Conservation (phyloP, 2,113 vertebrate genomes). For the Seriola rivoliana region DNA sequence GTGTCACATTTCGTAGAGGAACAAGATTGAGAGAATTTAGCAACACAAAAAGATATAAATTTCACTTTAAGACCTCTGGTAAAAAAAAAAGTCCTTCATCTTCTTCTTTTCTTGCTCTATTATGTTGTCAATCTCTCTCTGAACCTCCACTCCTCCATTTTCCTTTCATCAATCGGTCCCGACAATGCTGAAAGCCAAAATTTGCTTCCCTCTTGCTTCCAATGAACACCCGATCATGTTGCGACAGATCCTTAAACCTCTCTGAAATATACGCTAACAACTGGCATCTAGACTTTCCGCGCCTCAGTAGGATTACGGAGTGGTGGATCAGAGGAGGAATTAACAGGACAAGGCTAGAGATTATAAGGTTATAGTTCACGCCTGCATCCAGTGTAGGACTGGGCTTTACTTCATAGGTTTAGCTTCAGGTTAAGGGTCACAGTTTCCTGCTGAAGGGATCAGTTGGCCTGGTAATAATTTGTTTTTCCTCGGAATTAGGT, state of each 20-base stretch:
- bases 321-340: slow-evolving; percentile 41
- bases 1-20: neutral
- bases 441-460: slow-evolving; percentile 20
- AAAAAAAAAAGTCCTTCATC: neutral
- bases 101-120: neutral
- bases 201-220: neutral
- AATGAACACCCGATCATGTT: slow-evolving; percentile 6
- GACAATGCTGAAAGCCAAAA: neutral
- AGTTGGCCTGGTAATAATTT: slow-evolving; percentile 46
- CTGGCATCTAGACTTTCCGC: slow-evolving; percentile 15
- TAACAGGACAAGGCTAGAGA: slow-evolving; percentile 32
- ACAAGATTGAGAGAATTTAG: neutral
- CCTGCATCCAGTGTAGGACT: neutral
- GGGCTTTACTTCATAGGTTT: slow-evolving; percentile 54
- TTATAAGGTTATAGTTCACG: slow-evolving; percentile 53
- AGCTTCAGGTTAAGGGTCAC: slow-evolving; percentile 28
- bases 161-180: neutral
- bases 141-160: neutral
- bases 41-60: neutral
- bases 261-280: slow-evolving; percentile 18
- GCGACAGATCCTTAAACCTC: slow-evolving; percentile 2
- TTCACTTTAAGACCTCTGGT: neutral
- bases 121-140: neutral
- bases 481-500: slow-evolving; percentile 27
- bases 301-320: slow-evolving; percentile 10